Evolutionary conservation across 2,888 invertebrate genomes (phyloP).

Genomic region (Trichopria drosophilae): DNA sequence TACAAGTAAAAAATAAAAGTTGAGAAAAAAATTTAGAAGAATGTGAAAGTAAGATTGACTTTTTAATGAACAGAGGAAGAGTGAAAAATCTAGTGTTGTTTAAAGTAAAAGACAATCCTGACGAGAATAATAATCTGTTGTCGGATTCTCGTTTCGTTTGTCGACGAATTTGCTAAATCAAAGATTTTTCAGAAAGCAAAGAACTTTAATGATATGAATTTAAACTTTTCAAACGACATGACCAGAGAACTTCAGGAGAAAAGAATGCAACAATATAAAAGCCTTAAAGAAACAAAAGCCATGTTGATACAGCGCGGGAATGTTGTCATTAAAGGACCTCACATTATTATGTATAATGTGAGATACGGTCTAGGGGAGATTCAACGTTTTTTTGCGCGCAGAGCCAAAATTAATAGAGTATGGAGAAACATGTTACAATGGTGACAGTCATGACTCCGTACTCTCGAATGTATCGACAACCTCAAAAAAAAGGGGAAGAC

Average conservation of each 20-base stretch:
- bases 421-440: background rate
- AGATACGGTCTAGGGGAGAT: no score
- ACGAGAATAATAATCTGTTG: background rate
- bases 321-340: no score
- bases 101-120: background rate
- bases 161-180: background rate
- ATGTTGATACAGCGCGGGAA: no score
- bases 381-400: background rate
- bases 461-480: background rate
- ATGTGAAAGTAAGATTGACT: background rate
- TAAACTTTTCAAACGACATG: background rate
- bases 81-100: background rate
- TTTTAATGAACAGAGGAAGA: background rate
- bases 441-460: background rate
- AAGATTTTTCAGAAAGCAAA: constrained; percentile 3
- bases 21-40: background rate
- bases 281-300: no score
- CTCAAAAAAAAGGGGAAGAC: background rate
- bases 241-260: background rate
- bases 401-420: background rate
- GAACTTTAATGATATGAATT: background rate
- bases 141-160: background rate
- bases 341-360: no score
- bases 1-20: background rate
- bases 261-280: background rate